Evolutionary conservation across 2,113 vertebrate genomes (phyloP).

Genomic region (Colius striatus): DNA sequence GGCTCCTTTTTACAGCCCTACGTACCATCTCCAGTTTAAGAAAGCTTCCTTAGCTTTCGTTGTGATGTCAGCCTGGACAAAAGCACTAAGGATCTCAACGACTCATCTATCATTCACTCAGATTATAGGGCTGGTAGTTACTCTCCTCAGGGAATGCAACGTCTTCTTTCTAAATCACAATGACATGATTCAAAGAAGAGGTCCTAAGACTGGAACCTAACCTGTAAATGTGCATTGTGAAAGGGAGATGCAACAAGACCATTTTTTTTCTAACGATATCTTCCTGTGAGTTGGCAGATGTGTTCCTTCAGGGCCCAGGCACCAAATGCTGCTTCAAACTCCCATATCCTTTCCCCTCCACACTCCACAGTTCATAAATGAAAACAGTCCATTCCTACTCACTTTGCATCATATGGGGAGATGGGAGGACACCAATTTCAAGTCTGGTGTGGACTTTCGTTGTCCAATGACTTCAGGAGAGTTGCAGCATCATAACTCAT

Average conservation of each 20-base stretch:
- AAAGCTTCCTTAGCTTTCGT: background rate
- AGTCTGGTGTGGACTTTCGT: background rate
- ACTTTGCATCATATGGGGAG: background rate
- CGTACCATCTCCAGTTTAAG: background rate
- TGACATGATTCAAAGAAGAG: background rate
- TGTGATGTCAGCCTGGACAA: background rate
- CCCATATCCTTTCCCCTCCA: background rate
- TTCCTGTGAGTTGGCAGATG: background rate
- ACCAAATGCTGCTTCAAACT: background rate
- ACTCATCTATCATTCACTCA: background rate
- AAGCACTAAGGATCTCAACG: background rate
- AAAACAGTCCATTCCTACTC: background rate
- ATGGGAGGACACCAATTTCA: background rate
- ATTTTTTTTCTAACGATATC: background rate
- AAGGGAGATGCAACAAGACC: background rate
- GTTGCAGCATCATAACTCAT: background rate
- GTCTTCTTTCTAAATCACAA: constrained; percentile 10
- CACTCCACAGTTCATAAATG: background rate
- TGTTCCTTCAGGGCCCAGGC: background rate
- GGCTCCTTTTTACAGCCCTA: background rate
- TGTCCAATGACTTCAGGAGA: background rate
- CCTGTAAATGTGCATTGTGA: background rate
- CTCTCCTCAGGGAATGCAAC: background rate
- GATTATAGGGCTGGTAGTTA: background rate
- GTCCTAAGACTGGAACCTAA: background rate